A percentile compares a stretch with the other conserved stretches of the same genome.
Evolutionary conservation across 2,113 vertebrate species (phyloP).

Genomic region (Lampris incognitus): DNA sequence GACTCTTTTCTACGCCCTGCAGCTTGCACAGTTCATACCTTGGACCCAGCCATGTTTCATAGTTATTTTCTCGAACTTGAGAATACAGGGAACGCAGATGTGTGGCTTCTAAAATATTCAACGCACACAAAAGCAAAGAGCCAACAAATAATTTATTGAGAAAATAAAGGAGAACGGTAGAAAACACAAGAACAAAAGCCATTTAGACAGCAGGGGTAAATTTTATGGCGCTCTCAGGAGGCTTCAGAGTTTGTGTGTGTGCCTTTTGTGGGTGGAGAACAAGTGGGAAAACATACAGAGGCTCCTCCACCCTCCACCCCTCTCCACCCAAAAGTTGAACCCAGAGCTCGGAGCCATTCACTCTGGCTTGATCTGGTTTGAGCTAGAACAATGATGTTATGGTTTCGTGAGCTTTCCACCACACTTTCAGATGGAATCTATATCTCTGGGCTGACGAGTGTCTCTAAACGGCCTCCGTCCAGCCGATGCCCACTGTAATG

Average conservation of each 20-base stretch:
- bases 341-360: neutral
- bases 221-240: slow-evolving; percentile 5
- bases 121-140: slow-evolving; percentile 68
- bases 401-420: slow-evolving; percentile 52
- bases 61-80: slow-evolving; percentile 45
- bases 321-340: slow-evolving; percentile 37
- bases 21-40: neutral
- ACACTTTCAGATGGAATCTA: slow-evolving; percentile 50
- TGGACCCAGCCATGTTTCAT: slow-evolving; percentile 39
- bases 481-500: slow-evolving; percentile 40
- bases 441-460: slow-evolving; percentile 31
- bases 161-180: slow-evolving; percentile 70
- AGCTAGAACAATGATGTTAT: slow-evolving; percentile 59
- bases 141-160: slow-evolving; percentile 79
- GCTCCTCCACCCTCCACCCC: neutral
- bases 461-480: slow-evolving; percentile 28
- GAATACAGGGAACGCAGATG: slow-evolving; percentile 67
- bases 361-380: slow-evolving; percentile 39
- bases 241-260: slow-evolving; percentile 8
- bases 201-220: slow-evolving; percentile 51
- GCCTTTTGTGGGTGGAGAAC: slow-evolving; percentile 29
- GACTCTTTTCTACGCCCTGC: neutral
- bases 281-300: slow-evolving; percentile 29
- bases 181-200: slow-evolving; percentile 72
- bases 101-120: slow-evolving; percentile 80